Evolutionary conservation across 1,140 invertebrate genomes (phyloP).

Genomic region (Triops cancriformis): DNA sequence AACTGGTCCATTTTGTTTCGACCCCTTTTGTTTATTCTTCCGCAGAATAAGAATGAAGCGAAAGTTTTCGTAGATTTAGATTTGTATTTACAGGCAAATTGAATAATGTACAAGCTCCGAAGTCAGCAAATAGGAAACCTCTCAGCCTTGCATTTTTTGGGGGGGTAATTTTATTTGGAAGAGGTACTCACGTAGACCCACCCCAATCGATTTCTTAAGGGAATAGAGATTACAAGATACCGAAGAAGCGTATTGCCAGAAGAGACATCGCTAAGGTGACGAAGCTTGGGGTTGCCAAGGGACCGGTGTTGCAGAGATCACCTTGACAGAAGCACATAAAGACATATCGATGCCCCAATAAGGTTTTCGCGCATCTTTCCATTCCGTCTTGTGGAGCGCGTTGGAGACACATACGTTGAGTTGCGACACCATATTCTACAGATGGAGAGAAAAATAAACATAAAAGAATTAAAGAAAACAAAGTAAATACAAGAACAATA

Average conservation of each 20-base stretch:
- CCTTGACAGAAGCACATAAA: constrained; percentile 86
- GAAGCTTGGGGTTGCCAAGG: constrained; percentile 14
- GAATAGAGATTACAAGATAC: not conserved
- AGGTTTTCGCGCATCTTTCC: constrained; percentile 76
- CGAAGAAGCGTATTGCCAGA: not conserved
- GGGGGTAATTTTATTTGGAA: not conserved
- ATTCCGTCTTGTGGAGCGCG: constrained; percentile 74
- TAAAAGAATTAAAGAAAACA: not conserved
- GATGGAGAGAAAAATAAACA: constrained; percentile 32
- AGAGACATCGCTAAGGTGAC: constrained; percentile 2
- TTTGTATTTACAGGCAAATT: not conserved
- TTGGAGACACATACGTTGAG: constrained; percentile 75
- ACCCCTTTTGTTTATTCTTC: not conserved
- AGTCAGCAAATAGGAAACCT: not conserved
- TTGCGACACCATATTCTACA: constrained; percentile 76
- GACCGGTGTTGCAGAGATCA: constrained; percentile 66
- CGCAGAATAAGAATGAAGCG: not conserved
- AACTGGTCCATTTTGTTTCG: not conserved
- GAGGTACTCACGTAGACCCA: not conserved
- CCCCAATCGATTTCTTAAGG: not conserved
- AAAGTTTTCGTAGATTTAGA: not conserved
- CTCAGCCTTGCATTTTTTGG: not conserved
- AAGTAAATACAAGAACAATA: not conserved
- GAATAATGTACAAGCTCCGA: constrained; percentile 4
- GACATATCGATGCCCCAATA: constrained; percentile 61